phyloP scores from a whole-genome alignment of 2,113 vertebrate genomes.

The Malaclemys terrapin region DNA sequence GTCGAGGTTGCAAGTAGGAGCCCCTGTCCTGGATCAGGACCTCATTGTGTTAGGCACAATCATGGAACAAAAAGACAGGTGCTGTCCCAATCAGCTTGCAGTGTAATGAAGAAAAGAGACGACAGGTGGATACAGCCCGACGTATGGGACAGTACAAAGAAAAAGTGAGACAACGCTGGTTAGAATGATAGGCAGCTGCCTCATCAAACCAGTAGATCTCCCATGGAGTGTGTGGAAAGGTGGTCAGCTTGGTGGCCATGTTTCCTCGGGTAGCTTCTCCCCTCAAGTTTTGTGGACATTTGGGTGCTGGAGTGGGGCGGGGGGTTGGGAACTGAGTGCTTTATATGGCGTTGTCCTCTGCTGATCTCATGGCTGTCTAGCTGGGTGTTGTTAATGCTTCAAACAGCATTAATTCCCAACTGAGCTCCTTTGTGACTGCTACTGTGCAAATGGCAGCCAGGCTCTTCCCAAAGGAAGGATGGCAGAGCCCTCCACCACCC shows the following conservation, averaged over 20 bases:
- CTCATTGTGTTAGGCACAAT: neutral
- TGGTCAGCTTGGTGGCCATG: neutral
- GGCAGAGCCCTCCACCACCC: neutral
- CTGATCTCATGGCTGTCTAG: neutral
- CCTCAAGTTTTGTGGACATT: neutral
- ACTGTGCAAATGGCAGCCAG: neutral
- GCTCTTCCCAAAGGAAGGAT: too few species aligned
- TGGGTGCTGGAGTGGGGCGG: neutral
- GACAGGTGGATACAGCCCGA: too few species aligned
- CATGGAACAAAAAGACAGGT: neutral
- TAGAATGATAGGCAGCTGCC: neutral
- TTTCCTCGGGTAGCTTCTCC: neutral
- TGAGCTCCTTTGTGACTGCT: neutral
- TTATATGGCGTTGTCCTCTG: neutral
- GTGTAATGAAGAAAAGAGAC: neutral
- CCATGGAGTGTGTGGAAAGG: neutral
- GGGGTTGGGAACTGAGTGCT: neutral
- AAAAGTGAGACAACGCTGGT: neutral
- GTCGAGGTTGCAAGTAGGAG: neutral
- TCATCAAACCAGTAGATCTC: neutral
- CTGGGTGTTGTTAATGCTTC: neutral
- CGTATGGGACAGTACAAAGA: too few species aligned
- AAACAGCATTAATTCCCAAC: neutral
- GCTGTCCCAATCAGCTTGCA: neutral
- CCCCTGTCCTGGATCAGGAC: neutral